Evolutionary conservation across 1,140 invertebrate species (phyloP), one percentile per base, ranked within the genome.

Genomic region (Heliconius himera): DNA sequence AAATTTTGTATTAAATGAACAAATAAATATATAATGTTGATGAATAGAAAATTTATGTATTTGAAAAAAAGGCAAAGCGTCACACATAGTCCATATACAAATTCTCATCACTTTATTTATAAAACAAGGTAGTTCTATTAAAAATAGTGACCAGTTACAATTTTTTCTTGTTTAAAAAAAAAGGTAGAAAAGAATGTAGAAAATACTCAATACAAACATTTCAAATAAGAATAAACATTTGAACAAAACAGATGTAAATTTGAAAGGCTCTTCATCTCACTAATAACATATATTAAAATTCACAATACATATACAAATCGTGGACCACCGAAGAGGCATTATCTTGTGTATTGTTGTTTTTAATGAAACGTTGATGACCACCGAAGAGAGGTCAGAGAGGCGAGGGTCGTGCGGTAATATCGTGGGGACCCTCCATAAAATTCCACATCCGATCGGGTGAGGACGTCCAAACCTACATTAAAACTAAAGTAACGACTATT

Each of bases 341-440:
- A 88, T 83, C 78, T 71, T 81, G 74, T 78, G 87, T 85, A 89
- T 90, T 90, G 86, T 87, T 89, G 87, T 88, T 89, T 88, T 89
- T 89, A 89, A 90, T 87, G 88, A 89, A 87, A 90, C 87, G 83
- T 85, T 85, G 84, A 85, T 87, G 88, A 88, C 84, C 83, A 77
- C 82, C 87, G 88, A 86, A 86, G 83, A 79, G 80, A 76, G 54
- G 54, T n/a, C 11, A 56, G 82, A 79, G 80, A 76, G 54, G 54
- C 54, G 9, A 56, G 82, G 85, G 85, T 85, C 80, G 83, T 84
- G 83, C 78, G 75, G 78, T 83, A 88, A 88, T 87, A 85, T 84
- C 81, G 80, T 84, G 82, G 87, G 82, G 87, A 83, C 85, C 85
- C 85, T 84, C 79, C 81, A 84, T 88, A 86, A 88, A 88, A 86